phyloP scores from a whole-genome alignment of 1,140 invertebrate genomes.

The Adoxophyes honmai region DNA sequence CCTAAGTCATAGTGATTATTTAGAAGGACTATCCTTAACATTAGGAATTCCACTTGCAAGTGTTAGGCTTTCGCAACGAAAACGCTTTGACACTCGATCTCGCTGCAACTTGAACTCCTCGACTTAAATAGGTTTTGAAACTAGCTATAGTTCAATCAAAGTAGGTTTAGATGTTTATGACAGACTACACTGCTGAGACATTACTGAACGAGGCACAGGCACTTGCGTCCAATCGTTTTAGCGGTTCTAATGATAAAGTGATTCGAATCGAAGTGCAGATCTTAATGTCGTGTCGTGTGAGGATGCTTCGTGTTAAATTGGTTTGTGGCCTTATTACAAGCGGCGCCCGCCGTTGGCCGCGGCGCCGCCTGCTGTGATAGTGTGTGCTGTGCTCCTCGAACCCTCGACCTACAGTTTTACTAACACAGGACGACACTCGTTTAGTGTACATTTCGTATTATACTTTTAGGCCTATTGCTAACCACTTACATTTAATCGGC shows the following conservation, averaged over 20 bases:
- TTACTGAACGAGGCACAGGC: constrained; percentile 34
- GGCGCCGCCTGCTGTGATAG: constrained; percentile 71
- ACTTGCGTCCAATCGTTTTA: constrained; percentile 42
- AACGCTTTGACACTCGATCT: constrained; percentile 66
- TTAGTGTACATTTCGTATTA: constrained; percentile 23
- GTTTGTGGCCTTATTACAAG: constrained; percentile 68
- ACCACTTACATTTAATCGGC: constrained; percentile 19
- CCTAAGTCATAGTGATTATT: constrained; percentile 65
- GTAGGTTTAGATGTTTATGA: constrained; percentile 10
- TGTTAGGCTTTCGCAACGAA: constrained; percentile 48
- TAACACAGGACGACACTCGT: constrained; percentile 22
- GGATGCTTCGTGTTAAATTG: constrained; percentile 56
- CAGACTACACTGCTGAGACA: constrained; percentile 6
- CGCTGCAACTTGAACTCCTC: constrained; percentile 52
- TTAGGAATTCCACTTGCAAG: constrained; percentile 41
- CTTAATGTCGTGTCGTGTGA: constrained; percentile 37
- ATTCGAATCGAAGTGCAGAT: constrained; percentile 43
- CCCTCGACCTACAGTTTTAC: constrained; percentile 32
- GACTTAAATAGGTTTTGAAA: constrained; percentile 43
- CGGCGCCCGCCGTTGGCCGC: constrained; percentile 48
- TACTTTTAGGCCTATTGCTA: constrained; percentile 27
- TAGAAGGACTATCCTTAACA: constrained; percentile 31
- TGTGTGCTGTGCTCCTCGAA: constrained; percentile 62
- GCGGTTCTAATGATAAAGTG: constrained; percentile 31
- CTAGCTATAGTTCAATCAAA: constrained; percentile 26